Conservation (phyloP, 2,797 vertebrate species). For the Halcyon chelicuti region DNA sequence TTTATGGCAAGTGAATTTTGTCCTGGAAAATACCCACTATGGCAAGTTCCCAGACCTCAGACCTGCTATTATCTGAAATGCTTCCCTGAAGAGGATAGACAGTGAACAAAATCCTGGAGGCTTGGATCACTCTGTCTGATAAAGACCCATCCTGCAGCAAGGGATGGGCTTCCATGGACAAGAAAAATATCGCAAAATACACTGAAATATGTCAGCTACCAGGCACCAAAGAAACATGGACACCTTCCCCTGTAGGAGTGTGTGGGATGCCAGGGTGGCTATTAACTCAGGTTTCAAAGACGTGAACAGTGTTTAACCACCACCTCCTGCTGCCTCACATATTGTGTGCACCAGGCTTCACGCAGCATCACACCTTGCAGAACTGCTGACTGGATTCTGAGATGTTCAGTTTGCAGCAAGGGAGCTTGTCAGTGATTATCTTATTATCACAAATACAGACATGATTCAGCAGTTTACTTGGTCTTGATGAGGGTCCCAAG, state of each 20-base stretch:
- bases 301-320: background rate
- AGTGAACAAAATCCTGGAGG: background rate
- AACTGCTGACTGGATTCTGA: background rate
- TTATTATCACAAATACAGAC: background rate
- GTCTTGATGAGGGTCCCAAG: background rate
- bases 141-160: background rate
- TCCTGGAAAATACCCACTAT: background rate
- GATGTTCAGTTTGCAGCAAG: background rate
- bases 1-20: conserved; percentile 10
- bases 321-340: background rate
- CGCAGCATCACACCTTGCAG: background rate
- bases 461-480: background rate
- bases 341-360: background rate
- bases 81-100: background rate
- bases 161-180: background rate
- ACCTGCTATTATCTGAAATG: background rate
- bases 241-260: background rate
- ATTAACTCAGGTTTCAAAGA: background rate
- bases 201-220: background rate
- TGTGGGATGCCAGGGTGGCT: background rate
- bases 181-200: background rate
- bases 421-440: background rate
- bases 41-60: background rate
- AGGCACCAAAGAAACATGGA: background rate
- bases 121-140: background rate